Evolutionary conservation across 2,797 vertebrate genomes (phyloP).

Genomic region (Lindbergichthys nudifrons): DNA sequence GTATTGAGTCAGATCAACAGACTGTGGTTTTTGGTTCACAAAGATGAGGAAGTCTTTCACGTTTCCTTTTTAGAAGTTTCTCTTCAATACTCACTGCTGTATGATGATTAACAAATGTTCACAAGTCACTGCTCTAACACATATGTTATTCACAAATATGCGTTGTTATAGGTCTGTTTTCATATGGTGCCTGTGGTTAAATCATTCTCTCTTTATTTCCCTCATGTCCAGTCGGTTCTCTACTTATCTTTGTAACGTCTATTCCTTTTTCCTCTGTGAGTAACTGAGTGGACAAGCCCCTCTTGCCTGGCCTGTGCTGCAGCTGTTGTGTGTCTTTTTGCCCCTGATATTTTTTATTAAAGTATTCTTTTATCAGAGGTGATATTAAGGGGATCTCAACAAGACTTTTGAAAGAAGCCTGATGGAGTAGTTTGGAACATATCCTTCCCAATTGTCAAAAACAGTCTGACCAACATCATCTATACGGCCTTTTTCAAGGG

Average conservation of each 20-base stretch:
- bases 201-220: constrained; percentile 87
- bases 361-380: constrained; percentile 73
- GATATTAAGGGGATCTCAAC: constrained; percentile 24
- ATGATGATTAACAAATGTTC: not conserved
- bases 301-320: constrained; percentile 84
- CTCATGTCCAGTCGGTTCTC: constrained; percentile 94
- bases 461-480: not conserved
- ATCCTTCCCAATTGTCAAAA: constrained; percentile 6
- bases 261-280: constrained; percentile 95
- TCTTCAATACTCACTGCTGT: not conserved
- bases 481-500: not conserved
- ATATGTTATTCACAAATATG: constrained; percentile 2
- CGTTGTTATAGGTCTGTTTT: constrained; percentile 31
- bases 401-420: constrained; percentile 75
- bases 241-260: constrained; percentile 96
- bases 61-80: not conserved
- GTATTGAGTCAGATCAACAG: not conserved
- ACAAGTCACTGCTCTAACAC: not conserved
- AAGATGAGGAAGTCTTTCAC: not conserved
- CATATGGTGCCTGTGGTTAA: constrained; percentile 71
- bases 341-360: constrained; percentile 38
- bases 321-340: constrained; percentile 80
- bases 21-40: constrained; percentile 6
- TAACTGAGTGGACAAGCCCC: constrained; percentile 84
- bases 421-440: constrained; percentile 43